Evolutionary conservation across 2,113 vertebrate species (phyloP), one percentile per base, ranked within the genome.

Genomic region (Toxotes jaculatrix): DNA sequence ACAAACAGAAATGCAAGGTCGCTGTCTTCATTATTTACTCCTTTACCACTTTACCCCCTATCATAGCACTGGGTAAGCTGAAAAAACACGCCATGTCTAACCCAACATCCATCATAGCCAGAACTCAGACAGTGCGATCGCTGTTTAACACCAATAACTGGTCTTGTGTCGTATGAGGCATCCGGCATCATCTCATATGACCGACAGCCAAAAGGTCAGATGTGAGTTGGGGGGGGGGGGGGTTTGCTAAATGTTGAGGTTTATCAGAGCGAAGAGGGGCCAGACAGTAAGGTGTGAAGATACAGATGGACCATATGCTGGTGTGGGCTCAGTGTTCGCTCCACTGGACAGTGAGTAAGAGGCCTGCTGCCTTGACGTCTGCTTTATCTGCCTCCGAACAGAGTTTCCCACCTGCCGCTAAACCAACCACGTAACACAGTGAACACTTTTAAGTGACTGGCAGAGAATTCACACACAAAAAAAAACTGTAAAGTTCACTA

Each of bases 271-370:
- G 80, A 86, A 84, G 82, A 92, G 86, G 84, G 86, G 89, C 88
- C 91, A 92, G 94, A 93, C 93, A 89, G 88, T 43, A 77, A 94
- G 91, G 93, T 93, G 90, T 86, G 91, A 92, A 85, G 85, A 87
- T 88, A 56, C 92, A 95, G 94, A 95, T 82, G 79, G 93, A 83
- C 93, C 94, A 95, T 94, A 95, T 95, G 95, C 70, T 93, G 82
- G 77, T 56, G 76, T 69, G 81, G 85, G 71, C 70, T 88, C 67
- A 45, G 57, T 59, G 55, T 77, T 80, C 77, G 89, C 93, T 92
- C 86, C 90, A 91, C 61, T 89, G 85, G 86, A 87, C 84, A 86
- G 77, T 42, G 82, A 88, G 81, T 69, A 89, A 91, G 83, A 84
- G 83, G 81, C 93, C 93, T 88, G 91, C 94, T 95, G 94, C 90